Evolutionary conservation across 2,113 vertebrate species (phyloP), one percentile per base, ranked within the genome.

Genomic region (Grantiella picta): DNA sequence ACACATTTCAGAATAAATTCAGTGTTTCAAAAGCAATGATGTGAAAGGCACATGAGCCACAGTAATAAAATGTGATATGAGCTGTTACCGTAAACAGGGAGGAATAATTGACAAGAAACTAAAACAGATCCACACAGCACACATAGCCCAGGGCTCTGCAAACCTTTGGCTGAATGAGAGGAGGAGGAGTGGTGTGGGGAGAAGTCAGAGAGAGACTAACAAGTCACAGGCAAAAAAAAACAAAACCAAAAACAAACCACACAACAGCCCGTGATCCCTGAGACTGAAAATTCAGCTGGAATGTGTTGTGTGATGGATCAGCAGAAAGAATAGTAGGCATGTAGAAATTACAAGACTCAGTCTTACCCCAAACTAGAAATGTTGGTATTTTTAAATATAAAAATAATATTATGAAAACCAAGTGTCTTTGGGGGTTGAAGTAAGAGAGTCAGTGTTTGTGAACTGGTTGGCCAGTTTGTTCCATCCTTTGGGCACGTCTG

Each of bases 21-120:
- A 24, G 80, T 88, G 88, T 86, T 92, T 95, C 31, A 2, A 89
- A 95, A 83, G 85, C 96, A 89, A 40, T 83, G 87, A 96, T 94
- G 92, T 91, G 82, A 93, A 91, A 93, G 94, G 68, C 90, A 94
- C 68, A 52, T 64, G 68, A 90, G 40, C 75, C 82, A 40, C 68
- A 47, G 79, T 77, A 96, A 95, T 96, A 93, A 94, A 96, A 96
- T 64, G 87, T 83, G 82, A 81, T 96, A 75, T 53, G 76, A 92
- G 82, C 93, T 24, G 16, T 95, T 96, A 95, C 90, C 5, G n/a
- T 97, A 95, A 97, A 96, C 88, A 93, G 83, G 79, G 72, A 81
- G 68, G 60, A 93, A 78, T 96, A 97, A 96, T 95, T 97, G 95
- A 95, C 95, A 94, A 44, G 82, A 93, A 96, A 92, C 90, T 83